Percentiles rank a stretch among this genome's conserved stretches.
Evolutionary conservation across 2,113 vertebrate genomes (phyloP).

Genomic region (Setophaga petechia): DNA sequence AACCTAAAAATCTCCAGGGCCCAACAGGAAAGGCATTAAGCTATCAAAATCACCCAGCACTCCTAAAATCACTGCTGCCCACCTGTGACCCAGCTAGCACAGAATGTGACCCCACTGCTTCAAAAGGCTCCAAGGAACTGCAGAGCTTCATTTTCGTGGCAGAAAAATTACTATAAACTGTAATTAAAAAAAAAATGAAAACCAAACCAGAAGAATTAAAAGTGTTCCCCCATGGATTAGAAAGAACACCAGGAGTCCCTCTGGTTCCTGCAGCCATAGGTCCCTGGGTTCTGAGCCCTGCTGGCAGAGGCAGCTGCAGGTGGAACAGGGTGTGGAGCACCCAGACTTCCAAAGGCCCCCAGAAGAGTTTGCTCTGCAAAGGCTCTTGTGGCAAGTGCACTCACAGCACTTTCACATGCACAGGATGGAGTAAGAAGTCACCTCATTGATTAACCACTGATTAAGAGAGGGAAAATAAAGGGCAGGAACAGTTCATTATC

Average conservation of each 20-base stretch:
- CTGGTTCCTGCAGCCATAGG: fast-evolving
- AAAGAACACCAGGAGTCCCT: background rate
- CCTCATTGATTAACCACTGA: slow-evolving; percentile 19
- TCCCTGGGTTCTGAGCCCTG: fast-evolving
- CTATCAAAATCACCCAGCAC: background rate
- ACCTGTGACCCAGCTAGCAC: background rate
- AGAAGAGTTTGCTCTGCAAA: fast-evolving
- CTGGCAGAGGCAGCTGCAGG: background rate
- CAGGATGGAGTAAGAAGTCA: background rate
- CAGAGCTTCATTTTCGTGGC: background rate
- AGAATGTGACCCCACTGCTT: fast-evolving
- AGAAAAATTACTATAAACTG: background rate
- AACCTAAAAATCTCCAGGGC: background rate
- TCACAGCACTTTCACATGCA: background rate
- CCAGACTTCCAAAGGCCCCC: background rate
- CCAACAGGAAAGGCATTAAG: background rate
- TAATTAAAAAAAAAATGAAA: background rate
- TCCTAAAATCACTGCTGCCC: background rate
- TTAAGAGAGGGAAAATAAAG: slow-evolving; percentile 8
- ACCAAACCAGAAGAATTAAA: background rate
- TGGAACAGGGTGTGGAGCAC: background rate
- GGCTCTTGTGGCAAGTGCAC: background rate
- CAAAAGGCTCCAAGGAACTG: background rate
- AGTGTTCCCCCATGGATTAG: background rate
- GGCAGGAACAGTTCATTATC: background rate